Conservation (phyloP, 1,140 invertebrate genomes). For the Dinoponera quadriceps region DNA sequence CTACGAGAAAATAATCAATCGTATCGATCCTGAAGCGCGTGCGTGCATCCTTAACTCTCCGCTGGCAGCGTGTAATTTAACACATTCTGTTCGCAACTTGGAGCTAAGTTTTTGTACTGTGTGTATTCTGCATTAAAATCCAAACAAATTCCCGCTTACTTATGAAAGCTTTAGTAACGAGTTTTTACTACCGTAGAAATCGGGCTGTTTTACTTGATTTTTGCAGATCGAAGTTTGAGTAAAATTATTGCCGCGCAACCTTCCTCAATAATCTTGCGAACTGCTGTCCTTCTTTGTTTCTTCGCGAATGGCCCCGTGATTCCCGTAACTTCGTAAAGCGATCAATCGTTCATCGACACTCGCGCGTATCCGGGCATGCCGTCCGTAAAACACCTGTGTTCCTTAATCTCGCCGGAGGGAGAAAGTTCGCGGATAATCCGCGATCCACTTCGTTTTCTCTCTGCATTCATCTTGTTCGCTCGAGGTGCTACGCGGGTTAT, state of each 20-base stretch:
- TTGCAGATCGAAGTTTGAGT: no score
- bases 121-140: no score
- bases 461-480: slow-evolving; percentile 41
- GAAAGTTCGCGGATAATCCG: slow-evolving; percentile 33
- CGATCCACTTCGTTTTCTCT: slow-evolving; percentile 15
- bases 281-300: neutral
- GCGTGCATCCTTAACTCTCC: no score
- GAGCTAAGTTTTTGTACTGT: no score
- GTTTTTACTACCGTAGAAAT: no score
- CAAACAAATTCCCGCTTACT: no score
- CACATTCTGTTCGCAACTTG: no score
- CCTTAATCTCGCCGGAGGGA: slow-evolving; percentile 13
- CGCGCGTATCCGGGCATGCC: neutral
- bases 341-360: slow-evolving; percentile 18
- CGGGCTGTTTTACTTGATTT: no score
- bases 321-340: neutral
- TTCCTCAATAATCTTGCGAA: neutral
- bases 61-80: no score
- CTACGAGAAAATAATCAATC: no score
- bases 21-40: no score
- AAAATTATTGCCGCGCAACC: neutral
- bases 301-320: neutral
- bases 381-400: slow-evolving; percentile 8
- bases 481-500: neutral
- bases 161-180: no score